Percentiles rank a stretch among this genome's conserved stretches.
These are phyloP conservation scores for Thysanoteuthis rhombus DNA, from an alignment of 2,888 invertebrate species.

Conservation along the genomic window DNA sequence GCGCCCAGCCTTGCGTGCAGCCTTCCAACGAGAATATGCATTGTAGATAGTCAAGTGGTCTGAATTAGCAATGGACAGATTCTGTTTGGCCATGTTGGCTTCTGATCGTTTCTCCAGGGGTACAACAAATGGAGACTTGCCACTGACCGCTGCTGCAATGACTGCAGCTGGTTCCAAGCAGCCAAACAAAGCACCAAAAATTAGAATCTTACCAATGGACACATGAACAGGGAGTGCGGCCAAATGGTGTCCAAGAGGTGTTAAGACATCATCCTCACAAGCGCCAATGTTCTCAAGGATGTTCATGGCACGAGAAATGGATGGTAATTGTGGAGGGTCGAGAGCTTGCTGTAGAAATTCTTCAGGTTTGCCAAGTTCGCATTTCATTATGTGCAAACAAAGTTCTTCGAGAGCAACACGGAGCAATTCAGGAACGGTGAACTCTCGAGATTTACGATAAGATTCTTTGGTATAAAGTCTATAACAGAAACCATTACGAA, in stretches of 20 bases:
- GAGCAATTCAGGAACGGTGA: conserved; percentile 62
- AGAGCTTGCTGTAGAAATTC: conserved; percentile 58
- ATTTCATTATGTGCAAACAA: conserved; percentile 66
- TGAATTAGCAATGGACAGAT: conserved; percentile 56
- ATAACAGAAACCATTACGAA: conserved; percentile 61
- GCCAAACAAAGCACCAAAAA: conserved; percentile 63
- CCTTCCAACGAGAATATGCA: conserved; percentile 60
- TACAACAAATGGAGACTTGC: conserved; percentile 64
- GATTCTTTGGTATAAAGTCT: conserved; percentile 57
- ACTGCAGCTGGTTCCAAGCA: conserved; percentile 63
- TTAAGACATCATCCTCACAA: conserved; percentile 55
- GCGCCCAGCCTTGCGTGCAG: conserved; percentile 49
- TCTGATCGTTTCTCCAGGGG: conserved; percentile 58
- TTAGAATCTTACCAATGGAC: conserved; percentile 64
- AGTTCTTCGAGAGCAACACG: conserved; percentile 65
- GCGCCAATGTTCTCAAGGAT: conserved; percentile 63
- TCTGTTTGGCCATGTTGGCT: conserved; percentile 54
- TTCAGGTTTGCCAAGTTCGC: conserved; percentile 59
- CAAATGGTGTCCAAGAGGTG: conserved; percentile 65
- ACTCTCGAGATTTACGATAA: conserved; percentile 51
- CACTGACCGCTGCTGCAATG: conserved; percentile 65
- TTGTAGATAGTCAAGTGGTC: conserved; percentile 62
- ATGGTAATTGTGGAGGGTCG: conserved; percentile 57
- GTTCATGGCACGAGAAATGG: conserved; percentile 58
- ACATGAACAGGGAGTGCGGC: conserved; percentile 64